These are phyloP conservation scores for Pungitius pungitius DNA, from an alignment of 2,113 vertebrate species.

Conservation along the genomic window DNA sequence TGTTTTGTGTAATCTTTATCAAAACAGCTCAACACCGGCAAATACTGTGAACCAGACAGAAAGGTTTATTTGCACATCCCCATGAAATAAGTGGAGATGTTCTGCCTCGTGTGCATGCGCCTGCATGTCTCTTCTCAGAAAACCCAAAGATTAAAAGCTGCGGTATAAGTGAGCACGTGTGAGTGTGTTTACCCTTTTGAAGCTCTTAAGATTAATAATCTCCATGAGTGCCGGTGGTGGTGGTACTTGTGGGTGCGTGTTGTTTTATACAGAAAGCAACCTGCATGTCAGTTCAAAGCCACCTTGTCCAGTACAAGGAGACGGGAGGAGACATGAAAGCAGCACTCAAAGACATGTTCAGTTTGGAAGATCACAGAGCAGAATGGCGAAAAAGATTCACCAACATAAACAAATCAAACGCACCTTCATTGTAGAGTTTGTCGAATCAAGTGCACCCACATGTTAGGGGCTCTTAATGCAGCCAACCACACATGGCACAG, in stretches of 20 bases:
- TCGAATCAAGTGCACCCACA: slow-evolving; percentile 65
- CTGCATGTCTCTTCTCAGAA: slow-evolving; percentile 29
- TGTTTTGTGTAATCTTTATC: neutral
- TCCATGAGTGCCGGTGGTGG: slow-evolving; percentile 30
- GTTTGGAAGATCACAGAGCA: slow-evolving; percentile 69
- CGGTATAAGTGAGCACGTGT: slow-evolving; percentile 6
- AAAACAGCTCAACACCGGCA: neutral
- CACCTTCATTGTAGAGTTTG: slow-evolving; percentile 57
- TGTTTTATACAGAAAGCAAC: slow-evolving; percentile 55
- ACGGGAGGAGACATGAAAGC: slow-evolving; percentile 77
- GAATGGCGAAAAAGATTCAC: slow-evolving; percentile 32
- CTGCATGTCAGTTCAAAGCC: slow-evolving; percentile 80
- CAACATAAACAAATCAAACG: slow-evolving; percentile 74
- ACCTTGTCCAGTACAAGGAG: slow-evolving; percentile 37
- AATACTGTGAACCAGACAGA: neutral
- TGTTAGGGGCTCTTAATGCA: slow-evolving; percentile 44
- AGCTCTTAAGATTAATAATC: slow-evolving; percentile 51
- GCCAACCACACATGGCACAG: slow-evolving; percentile 24
- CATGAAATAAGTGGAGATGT: neutral
- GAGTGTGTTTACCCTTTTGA: slow-evolving; percentile 46
- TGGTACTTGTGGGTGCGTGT: slow-evolving; percentile 49
- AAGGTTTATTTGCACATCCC: neutral
- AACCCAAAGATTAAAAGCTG: slow-evolving; percentile 40
- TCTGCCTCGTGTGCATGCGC: slow-evolving; percentile 6
- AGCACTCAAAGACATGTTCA: slow-evolving; percentile 58